Conservation (phyloP, 2,113 vertebrate genomes). For the Penelope pileata region DNA sequence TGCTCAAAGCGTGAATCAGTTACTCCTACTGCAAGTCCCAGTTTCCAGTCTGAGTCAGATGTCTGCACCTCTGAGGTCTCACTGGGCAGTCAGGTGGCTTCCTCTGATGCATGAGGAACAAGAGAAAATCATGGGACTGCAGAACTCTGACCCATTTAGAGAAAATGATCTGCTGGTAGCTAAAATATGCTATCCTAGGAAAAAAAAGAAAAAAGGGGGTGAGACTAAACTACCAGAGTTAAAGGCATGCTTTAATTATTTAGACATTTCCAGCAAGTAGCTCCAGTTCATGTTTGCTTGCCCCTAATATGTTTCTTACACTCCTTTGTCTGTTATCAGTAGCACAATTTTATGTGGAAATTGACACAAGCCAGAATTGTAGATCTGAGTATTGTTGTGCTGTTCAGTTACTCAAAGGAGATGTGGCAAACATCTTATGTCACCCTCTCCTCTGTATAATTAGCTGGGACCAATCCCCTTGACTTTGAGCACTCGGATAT, state of each 20-base stretch:
- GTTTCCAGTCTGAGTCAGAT: background rate
- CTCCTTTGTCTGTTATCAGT: background rate
- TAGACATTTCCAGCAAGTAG: background rate
- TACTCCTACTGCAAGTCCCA: background rate
- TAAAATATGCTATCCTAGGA: background rate
- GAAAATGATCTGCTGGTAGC: background rate
- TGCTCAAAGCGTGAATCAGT: background rate
- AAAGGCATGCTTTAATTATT: background rate
- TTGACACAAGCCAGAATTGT: background rate
- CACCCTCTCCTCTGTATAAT: background rate
- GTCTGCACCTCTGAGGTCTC: background rate
- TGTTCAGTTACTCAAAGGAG: background rate
- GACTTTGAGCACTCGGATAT: background rate
- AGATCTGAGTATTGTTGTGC: background rate
- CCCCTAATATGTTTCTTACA: background rate
- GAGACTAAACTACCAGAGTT: background rate
- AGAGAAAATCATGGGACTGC: background rate
- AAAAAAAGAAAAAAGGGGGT: background rate
- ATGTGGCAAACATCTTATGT: background rate
- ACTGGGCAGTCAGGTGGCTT: background rate
- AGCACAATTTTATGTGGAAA: background rate
- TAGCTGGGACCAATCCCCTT: background rate
- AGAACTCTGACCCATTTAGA: constrained; percentile 6
- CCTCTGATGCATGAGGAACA: background rate
- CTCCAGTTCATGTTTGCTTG: background rate